Evolutionary conservation across 2,888 invertebrate species (phyloP).

Genomic region (Diaprepes abbreviatus): DNA sequence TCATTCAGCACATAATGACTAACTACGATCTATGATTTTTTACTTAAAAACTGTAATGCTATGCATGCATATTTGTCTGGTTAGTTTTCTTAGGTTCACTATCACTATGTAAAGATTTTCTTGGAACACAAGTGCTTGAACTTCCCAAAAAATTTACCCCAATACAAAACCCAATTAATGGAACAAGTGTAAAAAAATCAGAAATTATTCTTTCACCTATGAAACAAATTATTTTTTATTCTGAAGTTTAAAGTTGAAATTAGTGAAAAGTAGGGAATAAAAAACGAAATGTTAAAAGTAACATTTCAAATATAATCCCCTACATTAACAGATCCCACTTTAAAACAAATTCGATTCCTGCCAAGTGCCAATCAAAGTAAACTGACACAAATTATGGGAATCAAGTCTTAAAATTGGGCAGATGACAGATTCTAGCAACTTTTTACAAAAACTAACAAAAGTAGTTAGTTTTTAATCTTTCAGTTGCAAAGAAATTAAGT

Average conservation of each 20-base stretch:
- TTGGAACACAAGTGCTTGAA: no score
- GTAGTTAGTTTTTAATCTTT: constrained; percentile 12
- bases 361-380: constrained; percentile 9
- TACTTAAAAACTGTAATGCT: no score
- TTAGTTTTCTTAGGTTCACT: no score
- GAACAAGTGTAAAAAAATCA: no score
- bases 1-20: not conserved
- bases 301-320: constrained; percentile 7
- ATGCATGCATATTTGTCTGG: no score
- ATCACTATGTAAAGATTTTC: no score
- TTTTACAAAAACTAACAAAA: constrained; percentile 12
- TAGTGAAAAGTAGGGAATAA: no score
- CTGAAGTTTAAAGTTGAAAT: not conserved
- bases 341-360: not conserved
- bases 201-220: no score
- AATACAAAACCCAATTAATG: no score
- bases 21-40: no score
- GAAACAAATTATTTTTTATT: not conserved
- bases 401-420: not conserved
- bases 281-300: constrained; percentile 7
- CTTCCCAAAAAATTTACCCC: no score
- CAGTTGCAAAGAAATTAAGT: not conserved
- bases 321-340: not conserved
- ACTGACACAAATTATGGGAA: constrained; percentile 11
- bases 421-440: not conserved